phyloP scores from a whole-genome alignment of 1,140 invertebrate species.

The Oppia nitens region DNA sequence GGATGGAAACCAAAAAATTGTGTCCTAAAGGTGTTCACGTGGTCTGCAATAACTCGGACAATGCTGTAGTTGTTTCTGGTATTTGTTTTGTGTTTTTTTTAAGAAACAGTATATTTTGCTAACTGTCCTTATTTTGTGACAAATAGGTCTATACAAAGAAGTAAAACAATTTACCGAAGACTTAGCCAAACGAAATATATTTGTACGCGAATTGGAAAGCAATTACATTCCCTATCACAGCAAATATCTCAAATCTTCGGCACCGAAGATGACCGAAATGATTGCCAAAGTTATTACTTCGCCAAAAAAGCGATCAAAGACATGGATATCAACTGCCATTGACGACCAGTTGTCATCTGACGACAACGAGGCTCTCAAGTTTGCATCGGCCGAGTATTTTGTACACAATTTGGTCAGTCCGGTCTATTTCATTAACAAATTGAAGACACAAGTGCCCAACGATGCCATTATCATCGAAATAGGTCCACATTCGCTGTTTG shows the following conservation, averaged over 20 bases:
- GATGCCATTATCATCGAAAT: conserved; percentile 64
- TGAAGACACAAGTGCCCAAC: conserved; percentile 47
- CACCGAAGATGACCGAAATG: conserved; percentile 51
- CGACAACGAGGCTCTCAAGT: conserved; percentile 48
- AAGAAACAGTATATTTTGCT: too few species aligned
- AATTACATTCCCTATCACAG: conserved; percentile 83
- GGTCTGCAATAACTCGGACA: conserved; percentile 81
- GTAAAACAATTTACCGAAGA: conserved; percentile 50
- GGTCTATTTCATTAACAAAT: conserved; percentile 69
- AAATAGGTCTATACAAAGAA: conserved; percentile 43
- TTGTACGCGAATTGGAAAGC: conserved; percentile 70
- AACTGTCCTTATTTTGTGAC: too few species aligned
- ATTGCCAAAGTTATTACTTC: conserved; percentile 60
- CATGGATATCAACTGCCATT: conserved; percentile 81
- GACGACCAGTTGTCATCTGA: conserved; percentile 67
- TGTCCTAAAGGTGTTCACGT: conserved; percentile 57
- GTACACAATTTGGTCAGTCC: too few species aligned
- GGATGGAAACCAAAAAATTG: conserved; percentile 55
- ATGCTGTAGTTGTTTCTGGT: conserved; percentile 82
- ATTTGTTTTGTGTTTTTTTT: too few species aligned
- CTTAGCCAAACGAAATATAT: conserved; percentile 54
- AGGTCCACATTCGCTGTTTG: conserved; percentile 60
- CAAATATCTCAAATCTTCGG: conserved; percentile 78
- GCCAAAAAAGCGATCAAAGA: conserved; percentile 52
- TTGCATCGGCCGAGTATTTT: too few species aligned